Evolutionary conservation across 92 coral and sea anemone genomes (phyloP).

Genomic region (Heteractis magnifica): DNA sequence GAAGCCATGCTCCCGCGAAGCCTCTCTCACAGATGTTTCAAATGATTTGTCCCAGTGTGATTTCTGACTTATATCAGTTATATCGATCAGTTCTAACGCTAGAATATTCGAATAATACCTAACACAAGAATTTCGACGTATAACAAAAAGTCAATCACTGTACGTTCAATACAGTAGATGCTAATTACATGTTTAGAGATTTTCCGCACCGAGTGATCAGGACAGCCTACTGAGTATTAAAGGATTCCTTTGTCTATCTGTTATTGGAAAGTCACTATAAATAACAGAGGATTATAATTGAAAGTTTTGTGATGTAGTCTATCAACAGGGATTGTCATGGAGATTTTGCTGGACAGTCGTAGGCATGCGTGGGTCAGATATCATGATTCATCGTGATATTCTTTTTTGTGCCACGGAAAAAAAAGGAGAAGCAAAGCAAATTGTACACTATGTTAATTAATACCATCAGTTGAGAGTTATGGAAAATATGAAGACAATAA

Average conservation of each 20-base stretch:
- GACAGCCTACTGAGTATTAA: constrained; percentile 1
- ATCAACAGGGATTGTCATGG: constrained; percentile 6
- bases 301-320: not conserved
- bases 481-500: no score
- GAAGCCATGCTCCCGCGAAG: constrained; percentile 33
- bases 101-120: not conserved
- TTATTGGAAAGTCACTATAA: not conserved
- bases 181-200: not conserved
- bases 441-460: no score
- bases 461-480: no score
- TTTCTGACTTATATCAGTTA: not conserved
- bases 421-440: no score
- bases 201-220: not conserved
- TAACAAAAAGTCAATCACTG: constrained; percentile 1
- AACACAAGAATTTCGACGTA: not conserved
- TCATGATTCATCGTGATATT: no score
- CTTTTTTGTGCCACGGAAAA: no score
- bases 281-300: constrained; percentile 17
- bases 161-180: not conserved
- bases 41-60: not conserved
- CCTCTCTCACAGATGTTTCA: not conserved
- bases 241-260: constrained; percentile 10
- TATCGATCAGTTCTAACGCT: not conserved
- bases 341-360: not conserved
- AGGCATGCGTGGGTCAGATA: not conserved